A percentile compares a stretch with the other conserved stretches of the same genome.
phyloP scores from a whole-genome alignment of 2,888 invertebrate genomes.

The Seira sanloemensis region DNA sequence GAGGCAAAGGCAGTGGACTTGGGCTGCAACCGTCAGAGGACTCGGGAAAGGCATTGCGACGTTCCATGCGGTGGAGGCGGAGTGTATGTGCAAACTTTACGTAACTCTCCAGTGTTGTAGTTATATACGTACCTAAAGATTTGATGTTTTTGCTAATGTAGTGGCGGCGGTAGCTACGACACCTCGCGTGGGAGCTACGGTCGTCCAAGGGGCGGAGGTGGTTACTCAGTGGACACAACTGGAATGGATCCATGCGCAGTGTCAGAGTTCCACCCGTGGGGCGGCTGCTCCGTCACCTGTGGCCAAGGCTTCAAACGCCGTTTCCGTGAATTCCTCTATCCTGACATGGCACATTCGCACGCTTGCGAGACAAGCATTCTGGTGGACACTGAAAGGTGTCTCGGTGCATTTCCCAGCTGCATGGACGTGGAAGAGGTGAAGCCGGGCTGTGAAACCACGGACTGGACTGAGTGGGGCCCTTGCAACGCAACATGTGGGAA shows the following conservation, averaged over 20 bases:
- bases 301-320: slow-evolving; percentile 75
- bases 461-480: slow-evolving; percentile 77
- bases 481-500: slow-evolving; percentile 78
- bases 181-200: background rate
- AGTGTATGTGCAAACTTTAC: background rate
- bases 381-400: slow-evolving; percentile 59
- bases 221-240: slow-evolving; percentile 35
- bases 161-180: background rate
- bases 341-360: slow-evolving; percentile 78
- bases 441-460: slow-evolving; percentile 77
- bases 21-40: slow-evolving; percentile 60
- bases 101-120: background rate
- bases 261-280: slow-evolving; percentile 76
- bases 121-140: background rate
- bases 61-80: slow-evolving; percentile 39
- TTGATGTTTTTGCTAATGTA: background rate
- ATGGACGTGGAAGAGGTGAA: slow-evolving; percentile 54
- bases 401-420: slow-evolving; percentile 57
- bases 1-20: slow-evolving; percentile 75
- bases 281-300: slow-evolving; percentile 76
- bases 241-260: slow-evolving; percentile 74
- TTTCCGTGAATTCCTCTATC: slow-evolving; percentile 70
- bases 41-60: slow-evolving; percentile 46
- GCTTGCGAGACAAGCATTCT: slow-evolving; percentile 77
- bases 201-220: background rate